Percentiles rank a stretch among this genome's conserved stretches.
Conservation (phyloP, 2,797 vertebrate genomes). For the Acipenser transmontanus region DNA sequence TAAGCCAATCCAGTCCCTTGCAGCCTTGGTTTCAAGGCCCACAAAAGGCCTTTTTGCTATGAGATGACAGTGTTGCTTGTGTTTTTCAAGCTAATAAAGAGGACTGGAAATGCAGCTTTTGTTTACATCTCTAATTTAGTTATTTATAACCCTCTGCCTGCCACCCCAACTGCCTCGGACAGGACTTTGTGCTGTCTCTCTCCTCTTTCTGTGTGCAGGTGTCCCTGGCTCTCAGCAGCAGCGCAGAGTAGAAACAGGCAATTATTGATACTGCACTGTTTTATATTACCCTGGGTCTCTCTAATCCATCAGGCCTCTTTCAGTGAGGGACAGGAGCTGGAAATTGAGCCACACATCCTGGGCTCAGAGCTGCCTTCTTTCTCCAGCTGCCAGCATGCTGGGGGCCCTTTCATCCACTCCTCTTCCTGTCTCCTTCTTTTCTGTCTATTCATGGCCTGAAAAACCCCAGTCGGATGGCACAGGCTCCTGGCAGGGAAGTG, state of each 20-base stretch:
- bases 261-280: conserved; percentile 37
- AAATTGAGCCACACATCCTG: conserved; percentile 47
- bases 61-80: background rate
- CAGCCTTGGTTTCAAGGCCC: background rate
- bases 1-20: background rate
- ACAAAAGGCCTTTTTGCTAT: background rate
- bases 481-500: conserved; percentile 72
- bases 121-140: background rate
- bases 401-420: conserved; percentile 69
- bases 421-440: conserved; percentile 82
- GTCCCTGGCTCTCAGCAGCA: conserved; percentile 40
- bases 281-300: conserved; percentile 57
- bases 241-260: conserved; percentile 22
- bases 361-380: conserved; percentile 46
- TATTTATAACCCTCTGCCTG: conserved; percentile 1
- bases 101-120: background rate
- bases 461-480: conserved; percentile 76
- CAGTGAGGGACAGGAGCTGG: conserved; percentile 62
- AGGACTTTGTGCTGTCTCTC: conserved; percentile 37
- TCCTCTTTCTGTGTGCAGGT: conserved; percentile 60
- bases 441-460: conserved; percentile 68
- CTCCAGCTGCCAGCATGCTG: conserved; percentile 71
- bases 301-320: conserved; percentile 69
- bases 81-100: conserved; percentile 1
- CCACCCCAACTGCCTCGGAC: background rate